These are phyloP conservation scores for Tetranychus truncatus DNA, from an alignment of 2,888 invertebrate species.

Conservation along the genomic window DNA sequence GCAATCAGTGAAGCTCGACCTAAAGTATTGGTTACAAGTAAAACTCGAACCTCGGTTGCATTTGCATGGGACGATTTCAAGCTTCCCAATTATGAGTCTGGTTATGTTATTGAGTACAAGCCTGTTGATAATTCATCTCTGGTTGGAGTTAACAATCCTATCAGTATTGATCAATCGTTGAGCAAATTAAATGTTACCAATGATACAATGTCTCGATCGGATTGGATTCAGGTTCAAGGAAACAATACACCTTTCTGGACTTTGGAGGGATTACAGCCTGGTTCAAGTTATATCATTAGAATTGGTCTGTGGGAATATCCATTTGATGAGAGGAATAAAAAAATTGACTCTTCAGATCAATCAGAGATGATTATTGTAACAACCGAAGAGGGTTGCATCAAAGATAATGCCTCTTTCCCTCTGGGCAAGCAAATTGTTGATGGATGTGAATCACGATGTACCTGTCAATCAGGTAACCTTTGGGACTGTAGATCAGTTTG, in stretches of 20 bases:
- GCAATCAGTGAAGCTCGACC: slow-evolving; percentile 22
- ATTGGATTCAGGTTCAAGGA: slow-evolving; percentile 23
- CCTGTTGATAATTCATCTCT: slow-evolving; percentile 16
- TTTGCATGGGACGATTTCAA: slow-evolving; percentile 32
- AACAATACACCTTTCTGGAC: slow-evolving; percentile 27
- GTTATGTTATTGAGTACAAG: slow-evolving; percentile 29
- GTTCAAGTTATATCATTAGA: slow-evolving; percentile 28
- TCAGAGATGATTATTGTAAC: slow-evolving; percentile 29
- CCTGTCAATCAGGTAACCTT: slow-evolving; percentile 46
- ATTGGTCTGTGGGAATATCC: slow-evolving; percentile 29
- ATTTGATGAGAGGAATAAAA: slow-evolving; percentile 20
- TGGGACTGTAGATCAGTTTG: slow-evolving; percentile 40
- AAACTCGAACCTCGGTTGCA: slow-evolving; percentile 28
- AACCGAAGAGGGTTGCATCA: slow-evolving; percentile 30
- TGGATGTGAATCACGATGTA: slow-evolving; percentile 58
- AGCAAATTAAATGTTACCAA: not conserved
- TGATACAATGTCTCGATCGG: not conserved
- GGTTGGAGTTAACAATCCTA: not conserved
- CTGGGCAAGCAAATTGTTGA: slow-evolving; percentile 49
- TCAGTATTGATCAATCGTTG: not conserved
- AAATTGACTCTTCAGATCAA: slow-evolving; percentile 23
- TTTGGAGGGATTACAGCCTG: slow-evolving; percentile 27
- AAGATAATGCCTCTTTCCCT: slow-evolving; percentile 27
- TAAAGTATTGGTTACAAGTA: slow-evolving; percentile 29
- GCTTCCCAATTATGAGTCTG: slow-evolving; percentile 27